phyloP scores from a whole-genome alignment of 2,797 vertebrate species.

The Eutrigla gurnardus region DNA sequence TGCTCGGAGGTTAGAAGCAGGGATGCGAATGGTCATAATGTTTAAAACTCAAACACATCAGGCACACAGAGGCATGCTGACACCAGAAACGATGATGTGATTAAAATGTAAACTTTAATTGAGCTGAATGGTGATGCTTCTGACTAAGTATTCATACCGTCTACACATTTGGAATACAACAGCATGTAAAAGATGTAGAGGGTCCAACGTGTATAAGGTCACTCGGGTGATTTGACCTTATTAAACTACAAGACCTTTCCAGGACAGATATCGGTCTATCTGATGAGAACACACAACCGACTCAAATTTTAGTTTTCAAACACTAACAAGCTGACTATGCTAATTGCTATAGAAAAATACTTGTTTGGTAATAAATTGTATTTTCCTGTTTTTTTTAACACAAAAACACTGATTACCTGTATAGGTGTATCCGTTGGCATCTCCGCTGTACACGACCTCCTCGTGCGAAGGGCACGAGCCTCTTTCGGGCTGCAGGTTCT shows the following conservation, averaged over 20 bases:
- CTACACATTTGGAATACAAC: not conserved
- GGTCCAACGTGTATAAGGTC: not conserved
- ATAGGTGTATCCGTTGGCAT: constrained; percentile 79
- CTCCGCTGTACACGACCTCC: constrained; percentile 85
- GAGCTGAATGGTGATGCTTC: not conserved
- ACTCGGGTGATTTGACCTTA: not conserved
- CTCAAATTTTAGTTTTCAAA: not conserved
- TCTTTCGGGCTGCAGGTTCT: constrained; percentile 20
- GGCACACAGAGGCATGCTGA: not conserved
- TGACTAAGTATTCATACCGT: not conserved
- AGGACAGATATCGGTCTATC: not conserved
- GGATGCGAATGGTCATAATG: constrained; percentile 6
- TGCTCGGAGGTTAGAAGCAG: constrained; percentile 7
- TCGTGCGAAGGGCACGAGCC: constrained; percentile 83
- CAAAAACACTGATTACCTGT: constrained; percentile 82
- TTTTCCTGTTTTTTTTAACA: not conserved
- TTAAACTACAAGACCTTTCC: not conserved
- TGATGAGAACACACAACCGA: not conserved
- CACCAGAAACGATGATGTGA: not conserved
- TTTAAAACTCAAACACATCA: constrained; percentile 1
- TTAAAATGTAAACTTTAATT: not conserved
- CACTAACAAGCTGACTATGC: not conserved
- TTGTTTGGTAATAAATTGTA: not conserved
- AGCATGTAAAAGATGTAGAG: not conserved
- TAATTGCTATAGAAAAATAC: no score